These are phyloP conservation scores for Pangasius mekongensis DNA, from an alignment of 2,797 vertebrate genomes.

Conservation along the genomic window DNA sequence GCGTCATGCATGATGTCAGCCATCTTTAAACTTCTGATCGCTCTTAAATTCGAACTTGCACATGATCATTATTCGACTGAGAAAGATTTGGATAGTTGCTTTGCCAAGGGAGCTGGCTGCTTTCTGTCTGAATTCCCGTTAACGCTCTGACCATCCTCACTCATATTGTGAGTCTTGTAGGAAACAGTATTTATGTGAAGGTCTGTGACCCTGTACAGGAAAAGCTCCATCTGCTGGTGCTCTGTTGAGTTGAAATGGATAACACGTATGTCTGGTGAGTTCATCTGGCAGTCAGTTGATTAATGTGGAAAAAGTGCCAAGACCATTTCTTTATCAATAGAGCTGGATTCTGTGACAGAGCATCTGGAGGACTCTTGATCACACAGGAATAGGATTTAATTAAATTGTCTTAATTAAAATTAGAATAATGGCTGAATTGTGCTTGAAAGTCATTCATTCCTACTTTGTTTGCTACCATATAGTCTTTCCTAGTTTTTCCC, in stretches of 20 bases:
- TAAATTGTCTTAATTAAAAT: slow-evolving; percentile 38
- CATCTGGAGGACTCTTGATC: slow-evolving; percentile 14
- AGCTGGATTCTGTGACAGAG: slow-evolving; percentile 24
- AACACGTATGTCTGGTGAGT: slow-evolving; percentile 3
- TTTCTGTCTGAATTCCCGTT: slow-evolving; percentile 36
- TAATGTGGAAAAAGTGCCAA: slow-evolving; percentile 4
- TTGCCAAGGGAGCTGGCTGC: slow-evolving; percentile 46
- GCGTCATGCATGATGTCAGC: slow-evolving; percentile 45
- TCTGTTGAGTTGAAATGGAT: slow-evolving; percentile 4
- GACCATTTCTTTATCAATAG: slow-evolving; percentile 33
- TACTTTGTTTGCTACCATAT: slow-evolving; percentile 19
- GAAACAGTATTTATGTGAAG: slow-evolving; percentile 33
- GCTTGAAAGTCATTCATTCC: neutral
- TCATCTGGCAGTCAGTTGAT: neutral
- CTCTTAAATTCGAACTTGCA: slow-evolving; percentile 44
- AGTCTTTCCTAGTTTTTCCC: neutral
- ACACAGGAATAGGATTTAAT: slow-evolving; percentile 27
- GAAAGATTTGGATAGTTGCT: slow-evolving; percentile 48
- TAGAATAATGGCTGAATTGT: slow-evolving; percentile 16
- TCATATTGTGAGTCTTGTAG: slow-evolving; percentile 21
- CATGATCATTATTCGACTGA: slow-evolving; percentile 46
- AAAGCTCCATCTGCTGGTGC: slow-evolving; percentile 56
- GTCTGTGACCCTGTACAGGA: slow-evolving; percentile 33
- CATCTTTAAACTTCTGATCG: slow-evolving; percentile 41
- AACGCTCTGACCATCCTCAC: slow-evolving; percentile 23